Evolutionary conservation across 2,888 invertebrate species (phyloP), one percentile per base, ranked within the genome.

Genomic region (Brachyptera putata): DNA sequence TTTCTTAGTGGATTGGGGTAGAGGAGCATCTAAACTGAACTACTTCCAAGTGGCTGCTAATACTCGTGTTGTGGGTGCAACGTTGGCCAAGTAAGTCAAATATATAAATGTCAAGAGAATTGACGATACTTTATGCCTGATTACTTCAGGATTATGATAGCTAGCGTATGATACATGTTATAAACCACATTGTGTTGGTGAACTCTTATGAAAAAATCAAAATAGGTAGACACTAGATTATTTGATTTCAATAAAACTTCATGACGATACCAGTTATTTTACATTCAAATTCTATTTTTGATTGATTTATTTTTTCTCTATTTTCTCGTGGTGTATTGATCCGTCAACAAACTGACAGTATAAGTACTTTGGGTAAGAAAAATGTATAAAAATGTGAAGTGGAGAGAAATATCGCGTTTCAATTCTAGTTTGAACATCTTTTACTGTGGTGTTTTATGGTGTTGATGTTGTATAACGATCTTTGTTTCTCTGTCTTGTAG

Each of bases 41-140:
- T 70, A 70, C 48, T 61, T 69, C n/a, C 63, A 65, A 56, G 69
- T 68, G 9, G 61, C 66, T 11, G 66, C 67, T 24, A 70, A 70
- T 50, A 61, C 69, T 3, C 64, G 69, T 30, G 61, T 70, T 21
- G 69, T 66, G 13, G 70, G 68, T 37, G 67, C 66, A n/a, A 64
- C 65, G 50, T 60, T 67, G 11, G 64, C 65, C 2, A 56, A 56
- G 62, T 65, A 61, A 4, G 18, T 26, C n/a, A n/a, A n/a, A n/a
- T n/a, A n/a, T n/a, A n/a, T n/a, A n/a, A n/a, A n/a, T n/a, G n/a
- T n/a, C n/a, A n/a, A n/a, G n/a, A n/a, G n/a, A n/a, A n/a, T n/a
- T n/a, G n/a, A n/a, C n/a, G n/a, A n/a, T n/a, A n/a, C n/a, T n/a
- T n/a, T n/a, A n/a, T n/a, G n/a, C n/a, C n/a, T n/a, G n/a, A n/a